Evolutionary conservation across 2,888 invertebrate genomes (phyloP).

Genomic region (Tridacna crocea): DNA sequence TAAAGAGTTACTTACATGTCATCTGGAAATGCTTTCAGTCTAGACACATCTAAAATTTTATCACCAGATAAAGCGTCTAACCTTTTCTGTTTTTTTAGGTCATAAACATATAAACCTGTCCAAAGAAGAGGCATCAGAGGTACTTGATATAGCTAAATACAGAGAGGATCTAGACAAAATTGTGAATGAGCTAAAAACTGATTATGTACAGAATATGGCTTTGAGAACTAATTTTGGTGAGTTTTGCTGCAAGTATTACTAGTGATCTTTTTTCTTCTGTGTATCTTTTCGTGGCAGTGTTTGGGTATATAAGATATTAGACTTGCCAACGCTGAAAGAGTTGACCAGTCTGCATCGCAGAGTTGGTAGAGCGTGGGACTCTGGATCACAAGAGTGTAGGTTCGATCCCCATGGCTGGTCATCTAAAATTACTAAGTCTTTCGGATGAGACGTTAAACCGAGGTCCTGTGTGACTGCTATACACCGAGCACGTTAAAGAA

Average conservation of each 20-base stretch:
- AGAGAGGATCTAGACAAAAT: conserved; percentile 89
- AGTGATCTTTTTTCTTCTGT: background rate
- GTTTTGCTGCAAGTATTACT: background rate
- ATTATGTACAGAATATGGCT: conserved; percentile 91
- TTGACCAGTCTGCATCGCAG: too few relatives aligned
- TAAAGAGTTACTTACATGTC: too few relatives aligned
- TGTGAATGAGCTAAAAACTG: conserved; percentile 90
- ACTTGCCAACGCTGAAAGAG: background rate
- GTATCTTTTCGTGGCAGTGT: background rate
- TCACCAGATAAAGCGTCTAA: background rate
- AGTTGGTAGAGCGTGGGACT: too few relatives aligned
- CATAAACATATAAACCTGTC: background rate
- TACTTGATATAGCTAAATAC: conserved; percentile 8
- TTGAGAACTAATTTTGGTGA: conserved; percentile 90
- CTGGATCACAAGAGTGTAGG: too few relatives aligned
- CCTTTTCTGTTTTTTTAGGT: background rate
- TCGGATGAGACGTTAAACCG: too few relatives aligned
- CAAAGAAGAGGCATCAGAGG: background rate
- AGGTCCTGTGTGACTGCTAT: too few relatives aligned
- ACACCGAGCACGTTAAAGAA: too few relatives aligned
- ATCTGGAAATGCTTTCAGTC: too few relatives aligned
- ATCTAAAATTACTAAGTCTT: too few relatives aligned
- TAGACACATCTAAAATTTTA: too few relatives aligned
- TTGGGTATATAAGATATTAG: background rate
- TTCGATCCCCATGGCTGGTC: too few relatives aligned